Evolutionary conservation across 1,140 invertebrate species (phyloP).

Genomic region (Drosophila sulfurigaster): DNA sequence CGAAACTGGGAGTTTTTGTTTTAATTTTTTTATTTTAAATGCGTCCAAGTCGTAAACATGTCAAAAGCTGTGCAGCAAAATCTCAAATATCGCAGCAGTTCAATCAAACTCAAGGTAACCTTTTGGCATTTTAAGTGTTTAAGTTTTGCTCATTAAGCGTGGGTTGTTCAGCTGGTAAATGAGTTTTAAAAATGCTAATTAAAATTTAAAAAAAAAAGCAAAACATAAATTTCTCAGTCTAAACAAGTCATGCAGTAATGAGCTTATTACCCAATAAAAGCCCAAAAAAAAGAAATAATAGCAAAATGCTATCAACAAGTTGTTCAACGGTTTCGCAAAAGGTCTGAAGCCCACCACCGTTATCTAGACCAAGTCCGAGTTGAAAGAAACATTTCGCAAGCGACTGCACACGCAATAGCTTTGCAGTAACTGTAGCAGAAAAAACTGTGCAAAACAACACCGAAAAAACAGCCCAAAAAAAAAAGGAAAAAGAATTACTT

Average conservation of each 20-base stretch:
- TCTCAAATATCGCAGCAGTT: constrained; percentile 19
- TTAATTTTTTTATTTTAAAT: not conserved
- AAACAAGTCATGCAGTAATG: constrained; percentile 1
- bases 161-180: not conserved
- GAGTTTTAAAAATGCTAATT: not conserved
- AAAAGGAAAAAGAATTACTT: not conserved
- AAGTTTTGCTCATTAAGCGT: not conserved
- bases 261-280: constrained; percentile 34
- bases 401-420: constrained; percentile 50
- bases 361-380: constrained; percentile 25
- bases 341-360: constrained; percentile 18
- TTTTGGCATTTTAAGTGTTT: constrained; percentile 59
- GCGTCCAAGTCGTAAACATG: constrained; percentile 28
- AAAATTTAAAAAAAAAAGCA: constrained; percentile 4
- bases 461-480: constrained; percentile 1
- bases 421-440: constrained; percentile 49
- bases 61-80: constrained; percentile 18
- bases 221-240: not conserved
- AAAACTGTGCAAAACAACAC: constrained; percentile 37
- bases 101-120: constrained; percentile 63
- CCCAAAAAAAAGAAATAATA: constrained; percentile 5
- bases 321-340: constrained; percentile 7
- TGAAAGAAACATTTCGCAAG: constrained; percentile 43
- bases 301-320: not conserved
- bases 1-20: constrained; percentile 39